Conservation (phyloP, 2,888 invertebrate species). For the Flabesymbios commensalis region DNA sequence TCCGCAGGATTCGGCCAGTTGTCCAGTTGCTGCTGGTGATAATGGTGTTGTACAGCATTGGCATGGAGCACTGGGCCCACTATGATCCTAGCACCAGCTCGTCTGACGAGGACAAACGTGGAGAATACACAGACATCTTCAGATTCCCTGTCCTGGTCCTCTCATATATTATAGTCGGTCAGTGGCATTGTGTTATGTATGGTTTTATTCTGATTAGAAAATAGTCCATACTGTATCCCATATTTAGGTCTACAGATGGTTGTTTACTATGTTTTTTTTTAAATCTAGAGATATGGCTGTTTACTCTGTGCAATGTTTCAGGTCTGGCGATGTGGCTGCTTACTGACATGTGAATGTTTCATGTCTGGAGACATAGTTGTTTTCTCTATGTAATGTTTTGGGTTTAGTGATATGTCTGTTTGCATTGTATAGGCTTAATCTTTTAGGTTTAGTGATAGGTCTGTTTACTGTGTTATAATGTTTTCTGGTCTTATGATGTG, state of each 20-base stretch:
- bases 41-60: slow-evolving; percentile 66
- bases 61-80: slow-evolving; percentile 19
- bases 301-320: slow-evolving; percentile 10
- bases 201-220: not conserved
- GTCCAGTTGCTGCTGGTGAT: slow-evolving; percentile 66
- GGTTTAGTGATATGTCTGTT: no score
- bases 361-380: no score
- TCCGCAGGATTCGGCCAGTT: slow-evolving; percentile 64
- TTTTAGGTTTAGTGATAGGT: no score
- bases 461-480: no score
- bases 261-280: no score
- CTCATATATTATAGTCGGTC: slow-evolving; percentile 10
- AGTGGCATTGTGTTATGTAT: not conserved
- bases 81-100: slow-evolving; percentile 1
- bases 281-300: not conserved
- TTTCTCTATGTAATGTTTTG: no score
- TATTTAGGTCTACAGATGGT: no score
- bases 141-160: slow-evolving; percentile 12
- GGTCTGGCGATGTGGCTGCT: slow-evolving; percentile 64
- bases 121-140: slow-evolving; percentile 12
- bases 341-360: no score
- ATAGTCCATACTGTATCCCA: no score
- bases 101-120: not conserved
- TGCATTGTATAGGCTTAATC: no score
- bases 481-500: no score